Evolutionary conservation across 2,888 invertebrate species (phyloP).

Genomic region (Ochropacha duplaris): DNA sequence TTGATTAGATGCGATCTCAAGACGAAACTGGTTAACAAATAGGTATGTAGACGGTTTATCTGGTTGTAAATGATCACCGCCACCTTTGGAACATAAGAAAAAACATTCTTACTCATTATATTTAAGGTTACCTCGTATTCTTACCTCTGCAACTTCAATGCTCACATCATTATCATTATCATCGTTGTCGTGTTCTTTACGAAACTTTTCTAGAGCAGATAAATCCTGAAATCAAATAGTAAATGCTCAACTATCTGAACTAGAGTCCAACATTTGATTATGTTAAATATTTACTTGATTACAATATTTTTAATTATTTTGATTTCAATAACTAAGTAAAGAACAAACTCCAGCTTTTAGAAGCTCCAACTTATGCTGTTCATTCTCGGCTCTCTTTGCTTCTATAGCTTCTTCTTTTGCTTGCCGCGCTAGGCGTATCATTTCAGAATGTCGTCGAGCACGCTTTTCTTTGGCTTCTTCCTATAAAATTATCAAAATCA

Average conservation of each 20-base stretch:
- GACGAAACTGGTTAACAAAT: no score
- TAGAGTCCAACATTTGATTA: no score
- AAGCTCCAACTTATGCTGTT: constrained; percentile 51
- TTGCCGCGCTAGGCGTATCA: constrained; percentile 61
- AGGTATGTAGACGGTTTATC: no score
- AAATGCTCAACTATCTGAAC: no score
- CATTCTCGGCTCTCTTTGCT: constrained; percentile 41
- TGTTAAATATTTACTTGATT: no score
- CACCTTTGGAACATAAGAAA: no score
- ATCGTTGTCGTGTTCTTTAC: constrained; percentile 39
- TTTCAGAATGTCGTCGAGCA: constrained; percentile 58
- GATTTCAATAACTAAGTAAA: no score
- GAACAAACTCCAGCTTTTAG: constrained; percentile 62
- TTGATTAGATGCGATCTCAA: no score
- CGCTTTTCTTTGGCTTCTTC: constrained; percentile 44
- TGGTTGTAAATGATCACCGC: no score
- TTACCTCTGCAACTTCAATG: constrained; percentile 56
- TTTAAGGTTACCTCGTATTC: constrained; percentile 1
- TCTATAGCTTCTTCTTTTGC: constrained; percentile 53
- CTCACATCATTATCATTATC: constrained; percentile 40
- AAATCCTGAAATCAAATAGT: constrained; percentile 53
- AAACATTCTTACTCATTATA: no score
- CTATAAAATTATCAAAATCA: constrained; percentile 30
- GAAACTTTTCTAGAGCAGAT: constrained; percentile 46
- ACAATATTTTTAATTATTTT: no score